Conservation (phyloP, 2,888 invertebrate species). For the Eilema depressum region DNA sequence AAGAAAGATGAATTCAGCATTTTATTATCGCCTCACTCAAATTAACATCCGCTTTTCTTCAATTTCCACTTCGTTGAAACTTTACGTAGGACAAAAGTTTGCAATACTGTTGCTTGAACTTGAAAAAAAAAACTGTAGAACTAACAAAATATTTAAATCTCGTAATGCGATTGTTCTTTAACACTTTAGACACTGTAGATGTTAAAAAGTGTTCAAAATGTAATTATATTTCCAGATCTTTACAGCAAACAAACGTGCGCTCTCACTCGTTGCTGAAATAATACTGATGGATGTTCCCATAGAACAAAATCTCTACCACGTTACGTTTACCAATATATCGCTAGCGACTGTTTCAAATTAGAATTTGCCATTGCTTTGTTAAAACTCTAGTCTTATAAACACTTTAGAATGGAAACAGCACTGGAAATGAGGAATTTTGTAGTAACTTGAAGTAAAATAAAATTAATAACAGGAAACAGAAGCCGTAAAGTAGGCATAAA, state of each 20-base stretch:
- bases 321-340: slow-evolving; percentile 46
- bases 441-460: slow-evolving; percentile 31
- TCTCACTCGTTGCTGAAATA: slow-evolving; percentile 64
- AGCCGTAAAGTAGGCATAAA: slow-evolving; percentile 65
- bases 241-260: slow-evolving; percentile 59
- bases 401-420: slow-evolving; percentile 13
- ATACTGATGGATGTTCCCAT: slow-evolving; percentile 69
- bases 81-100: slow-evolving; percentile 24
- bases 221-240: slow-evolving; percentile 21
- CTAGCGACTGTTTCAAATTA: slow-evolving; percentile 42
- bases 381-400: slow-evolving; percentile 11
- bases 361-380: slow-evolving; percentile 59
- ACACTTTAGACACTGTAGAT: slow-evolving; percentile 29
- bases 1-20: slow-evolving; percentile 33
- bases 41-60: slow-evolving; percentile 26
- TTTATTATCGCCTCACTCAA: slow-evolving; percentile 18
- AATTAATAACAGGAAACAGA: slow-evolving; percentile 64
- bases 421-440: slow-evolving; percentile 22
- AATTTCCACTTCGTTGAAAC: slow-evolving; percentile 42
- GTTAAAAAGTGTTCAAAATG: slow-evolving; percentile 30
- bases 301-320: slow-evolving; percentile 36
- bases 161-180: slow-evolving; percentile 21
- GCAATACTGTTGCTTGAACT: background rate
- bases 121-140: slow-evolving; percentile 33
- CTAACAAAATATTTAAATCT: slow-evolving; percentile 9